Evolutionary conservation across 1,140 invertebrate species (phyloP), one percentile per base, ranked within the genome.

Genomic region (Bombus vancouverensis): DNA sequence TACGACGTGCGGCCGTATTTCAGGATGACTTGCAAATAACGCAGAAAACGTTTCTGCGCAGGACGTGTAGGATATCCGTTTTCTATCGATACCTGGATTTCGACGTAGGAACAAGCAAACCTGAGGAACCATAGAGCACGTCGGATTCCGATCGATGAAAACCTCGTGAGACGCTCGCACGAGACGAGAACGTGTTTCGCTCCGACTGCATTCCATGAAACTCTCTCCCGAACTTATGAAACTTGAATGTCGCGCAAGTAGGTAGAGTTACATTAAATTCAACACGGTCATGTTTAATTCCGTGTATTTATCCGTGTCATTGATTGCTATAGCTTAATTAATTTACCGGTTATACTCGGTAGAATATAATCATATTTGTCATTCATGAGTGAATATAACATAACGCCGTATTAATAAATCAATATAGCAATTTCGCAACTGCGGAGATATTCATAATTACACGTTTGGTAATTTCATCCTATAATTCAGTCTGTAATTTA

Each of bases 11-110:
- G 70, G 85, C 53, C 68, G 77, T 89, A 75, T 82, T 62, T 81
- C 81, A 89, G 77, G 77, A 86, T 76, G 81, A 90, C 85, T 89
- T 84, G 74, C 89, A 87, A 90, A 87, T 89, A 66, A 66, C 77
- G 74, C 42, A 53, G 79, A 87, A 85, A 89, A 87, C 81, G 86
- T 65, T 81, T 80, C 86, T 89, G 86, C 78, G 79, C 86, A 80
- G 79, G 78, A 73, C 88, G 79, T 59, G 87, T n/a, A 74, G 59
- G 83, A 81, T 86, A 73, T n/a, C 62, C 62, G 87, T 74, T 78
- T 47, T 34, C 68, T 42, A 77, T 65, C 75, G 75, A 77, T 77
- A 77, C 32, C 25, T 65, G 57, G 75, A 42, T 65, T 77, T 42
- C 44, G 28, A n/a, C 32, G 25, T 62, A 39, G 15, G 57, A 34